Conservation (phyloP, 2,888 invertebrate species). For the Zhuqinia jingwanae region DNA sequence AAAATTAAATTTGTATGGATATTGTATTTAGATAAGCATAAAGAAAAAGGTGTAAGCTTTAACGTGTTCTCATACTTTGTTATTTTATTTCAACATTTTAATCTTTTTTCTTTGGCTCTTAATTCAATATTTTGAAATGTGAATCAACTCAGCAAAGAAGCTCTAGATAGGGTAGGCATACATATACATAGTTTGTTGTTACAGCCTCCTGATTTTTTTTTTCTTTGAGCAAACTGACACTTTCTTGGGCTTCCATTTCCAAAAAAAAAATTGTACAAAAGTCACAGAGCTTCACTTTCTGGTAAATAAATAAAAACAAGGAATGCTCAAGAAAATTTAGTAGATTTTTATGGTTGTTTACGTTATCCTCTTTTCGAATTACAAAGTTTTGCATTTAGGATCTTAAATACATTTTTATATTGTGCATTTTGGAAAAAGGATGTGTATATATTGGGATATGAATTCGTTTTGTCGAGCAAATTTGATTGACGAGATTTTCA, state of each 20-base stretch:
- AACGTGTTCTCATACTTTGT: too few relatives aligned
- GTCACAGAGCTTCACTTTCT: not conserved
- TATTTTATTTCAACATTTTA: conserved; percentile 14
- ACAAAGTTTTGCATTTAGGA: conserved; percentile 39
- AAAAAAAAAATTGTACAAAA: not conserved
- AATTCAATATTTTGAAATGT: conserved; percentile 54
- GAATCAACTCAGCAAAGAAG: conserved; percentile 36
- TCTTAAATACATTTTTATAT: not conserved
- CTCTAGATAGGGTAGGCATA: too few relatives aligned
- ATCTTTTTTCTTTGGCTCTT: not conserved
- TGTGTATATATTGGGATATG: not conserved
- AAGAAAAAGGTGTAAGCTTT: too few relatives aligned
- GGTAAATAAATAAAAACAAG: conserved; percentile 39
- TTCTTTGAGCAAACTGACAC: conserved; percentile 23
- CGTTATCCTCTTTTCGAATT: conserved; percentile 39
- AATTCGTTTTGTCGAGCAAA: not conserved
- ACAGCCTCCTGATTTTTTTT: conserved; percentile 34
- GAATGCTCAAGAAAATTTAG: conserved; percentile 15
- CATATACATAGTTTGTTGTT: conserved; percentile 41
- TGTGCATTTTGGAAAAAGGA: not conserved
- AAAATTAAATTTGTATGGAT: too few relatives aligned
- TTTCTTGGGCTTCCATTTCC: not conserved
- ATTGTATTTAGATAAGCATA: too few relatives aligned
- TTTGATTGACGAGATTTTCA: conserved; percentile 62
- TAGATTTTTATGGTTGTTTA: conserved; percentile 52